These are phyloP conservation scores for Oncopodura yosiiana DNA, from an alignment of 1,140 invertebrate species.

Conservation along the genomic window DNA sequence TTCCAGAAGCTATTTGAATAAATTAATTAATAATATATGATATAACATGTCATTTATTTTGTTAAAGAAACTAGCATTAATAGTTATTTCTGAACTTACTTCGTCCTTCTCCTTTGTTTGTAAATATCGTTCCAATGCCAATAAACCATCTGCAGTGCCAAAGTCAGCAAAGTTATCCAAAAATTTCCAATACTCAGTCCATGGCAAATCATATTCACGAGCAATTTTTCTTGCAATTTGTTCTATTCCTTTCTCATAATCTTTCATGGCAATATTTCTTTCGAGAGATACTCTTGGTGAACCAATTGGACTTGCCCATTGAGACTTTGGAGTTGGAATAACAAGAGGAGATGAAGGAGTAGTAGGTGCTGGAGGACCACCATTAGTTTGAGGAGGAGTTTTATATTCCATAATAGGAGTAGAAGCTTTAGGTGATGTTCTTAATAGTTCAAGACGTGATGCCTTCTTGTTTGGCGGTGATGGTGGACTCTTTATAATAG, in stretches of 20 bases:
- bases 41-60: too few relatives aligned
- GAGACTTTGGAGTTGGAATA: background rate
- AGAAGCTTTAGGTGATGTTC: too few relatives aligned
- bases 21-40: too few relatives aligned
- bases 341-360: background rate
- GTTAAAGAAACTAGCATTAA: too few relatives aligned
- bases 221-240: constrained; percentile 8
- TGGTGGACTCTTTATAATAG: background rate
- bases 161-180: constrained; percentile 9
- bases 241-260: constrained; percentile 20
- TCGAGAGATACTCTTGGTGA: background rate
- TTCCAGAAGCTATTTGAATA: too few relatives aligned
- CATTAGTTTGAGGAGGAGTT: background rate
- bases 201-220: background rate
- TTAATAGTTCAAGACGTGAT: too few relatives aligned
- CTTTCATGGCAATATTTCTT: background rate
- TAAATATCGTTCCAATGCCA: constrained; percentile 7
- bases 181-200: constrained; percentile 20
- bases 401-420: background rate
- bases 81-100: too few relatives aligned
- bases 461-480: background rate
- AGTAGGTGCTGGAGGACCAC: background rate
- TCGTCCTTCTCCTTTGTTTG: too few relatives aligned
- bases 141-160: constrained; percentile 2
- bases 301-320: background rate